Evolutionary conservation across 1,140 invertebrate species (phyloP).

Genomic region (Bradysia coprophila): DNA sequence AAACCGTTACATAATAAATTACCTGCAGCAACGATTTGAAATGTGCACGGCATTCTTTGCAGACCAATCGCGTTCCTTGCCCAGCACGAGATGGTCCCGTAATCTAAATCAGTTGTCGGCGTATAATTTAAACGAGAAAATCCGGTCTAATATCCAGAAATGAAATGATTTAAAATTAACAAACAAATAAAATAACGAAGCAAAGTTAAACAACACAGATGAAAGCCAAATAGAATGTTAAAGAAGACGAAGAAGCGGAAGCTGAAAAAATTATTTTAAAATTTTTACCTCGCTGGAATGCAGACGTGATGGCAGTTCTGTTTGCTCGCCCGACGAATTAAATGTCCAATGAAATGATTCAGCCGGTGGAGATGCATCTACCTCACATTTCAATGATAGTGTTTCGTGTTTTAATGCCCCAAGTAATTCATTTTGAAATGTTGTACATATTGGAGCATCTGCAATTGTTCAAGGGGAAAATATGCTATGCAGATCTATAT

Average conservation of each 20-base stretch:
- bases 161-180: not conserved
- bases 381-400: constrained; percentile 59
- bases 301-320: constrained; percentile 45
- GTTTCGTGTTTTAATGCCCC: constrained; percentile 74
- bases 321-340: constrained; percentile 69
- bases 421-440: constrained; percentile 51
- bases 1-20: constrained; percentile 5
- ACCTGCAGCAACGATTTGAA: constrained; percentile 58
- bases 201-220: too few relatives aligned
- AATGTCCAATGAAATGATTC: constrained; percentile 75
- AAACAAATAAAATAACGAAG: not conserved
- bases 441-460: constrained; percentile 69
- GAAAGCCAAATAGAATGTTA: too few relatives aligned
- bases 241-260: not conserved
- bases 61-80: constrained; percentile 62
- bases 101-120: constrained; percentile 67
- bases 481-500: too few relatives aligned
- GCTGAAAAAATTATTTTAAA: too few relatives aligned
- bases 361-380: constrained; percentile 65
- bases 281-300: constrained; percentile 34
- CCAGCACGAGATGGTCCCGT: constrained; percentile 72
- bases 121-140: constrained; percentile 67
- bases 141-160: constrained; percentile 14
- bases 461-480: too few relatives aligned
- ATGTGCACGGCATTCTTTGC: constrained; percentile 68